Evolutionary conservation across 1,140 invertebrate species (phyloP).

Genomic region (Geopemphigus sp.): DNA sequence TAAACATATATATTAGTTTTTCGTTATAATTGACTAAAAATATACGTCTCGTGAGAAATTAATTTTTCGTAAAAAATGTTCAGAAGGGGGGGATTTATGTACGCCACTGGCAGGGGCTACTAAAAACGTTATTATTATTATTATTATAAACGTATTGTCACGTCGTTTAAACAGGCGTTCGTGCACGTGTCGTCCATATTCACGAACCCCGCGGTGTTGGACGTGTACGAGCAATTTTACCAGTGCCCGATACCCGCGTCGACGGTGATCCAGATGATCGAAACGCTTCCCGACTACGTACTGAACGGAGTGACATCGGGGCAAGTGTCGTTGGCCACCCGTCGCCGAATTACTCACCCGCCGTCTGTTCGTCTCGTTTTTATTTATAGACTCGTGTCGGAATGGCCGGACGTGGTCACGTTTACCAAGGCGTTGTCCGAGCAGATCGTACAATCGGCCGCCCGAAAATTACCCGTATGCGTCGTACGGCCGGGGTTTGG

Average conservation of each 20-base stretch:
- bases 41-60: too few species aligned
- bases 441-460: constrained; percentile 2
- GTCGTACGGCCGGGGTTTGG: constrained; percentile 29
- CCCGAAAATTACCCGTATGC: constrained; percentile 1
- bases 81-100: too few species aligned
- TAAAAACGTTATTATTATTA: too few species aligned
- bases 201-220: background rate
- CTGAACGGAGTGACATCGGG: background rate
- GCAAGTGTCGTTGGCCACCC: background rate
- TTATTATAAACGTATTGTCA: background rate
- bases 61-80: too few species aligned
- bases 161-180: background rate
- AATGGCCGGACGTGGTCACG: constrained; percentile 30
- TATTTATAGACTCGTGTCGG: constrained; percentile 2
- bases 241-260: background rate
- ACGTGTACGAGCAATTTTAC: constrained; percentile 40
- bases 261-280: constrained; percentile 10
- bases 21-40: too few species aligned
- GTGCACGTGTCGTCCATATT: constrained; percentile 15
- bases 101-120: too few species aligned
- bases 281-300: constrained; percentile 7
- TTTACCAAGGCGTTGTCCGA: constrained; percentile 23
- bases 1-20: too few species aligned
- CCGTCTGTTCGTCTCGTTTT: too few species aligned
- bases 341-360: too few species aligned